phyloP scores from a whole-genome alignment of 2,113 vertebrate species.

The Phocoena phocoena region DNA sequence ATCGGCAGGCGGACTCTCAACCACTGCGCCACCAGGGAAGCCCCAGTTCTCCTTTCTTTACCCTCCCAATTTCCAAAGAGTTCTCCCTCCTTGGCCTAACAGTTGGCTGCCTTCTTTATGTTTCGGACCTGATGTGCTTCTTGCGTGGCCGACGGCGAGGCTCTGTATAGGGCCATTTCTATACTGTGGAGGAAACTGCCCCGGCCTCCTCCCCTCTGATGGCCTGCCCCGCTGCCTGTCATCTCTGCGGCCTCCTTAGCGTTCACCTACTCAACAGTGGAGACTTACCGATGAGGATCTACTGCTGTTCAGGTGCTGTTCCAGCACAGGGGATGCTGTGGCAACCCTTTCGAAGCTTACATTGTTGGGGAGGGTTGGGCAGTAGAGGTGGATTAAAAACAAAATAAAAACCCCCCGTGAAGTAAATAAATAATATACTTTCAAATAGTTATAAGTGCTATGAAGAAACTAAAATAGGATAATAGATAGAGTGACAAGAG shows the following conservation, averaged over 20 bases:
- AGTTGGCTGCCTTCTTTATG: background rate
- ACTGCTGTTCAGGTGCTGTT: background rate
- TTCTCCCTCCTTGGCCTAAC: background rate
- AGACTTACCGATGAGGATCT: background rate
- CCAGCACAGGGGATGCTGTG: accelerated
- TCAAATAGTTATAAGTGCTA: background rate
- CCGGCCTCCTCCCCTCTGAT: background rate
- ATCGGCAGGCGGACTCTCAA: too few relatives aligned
- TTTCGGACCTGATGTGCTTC: background rate
- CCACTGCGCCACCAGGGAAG: too few relatives aligned
- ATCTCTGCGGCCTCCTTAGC: background rate
- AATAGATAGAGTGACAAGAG: background rate
- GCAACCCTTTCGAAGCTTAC: background rate
- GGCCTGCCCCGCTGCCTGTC: background rate
- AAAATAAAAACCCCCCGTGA: background rate
- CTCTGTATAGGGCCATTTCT: background rate
- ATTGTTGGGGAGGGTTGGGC: background rate
- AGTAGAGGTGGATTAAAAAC: background rate
- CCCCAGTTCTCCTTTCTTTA: background rate
- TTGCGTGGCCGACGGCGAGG: accelerated
- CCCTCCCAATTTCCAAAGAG: background rate
- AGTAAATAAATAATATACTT: background rate
- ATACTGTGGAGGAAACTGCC: background rate
- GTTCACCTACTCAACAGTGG: background rate
- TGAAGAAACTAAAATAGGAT: background rate